Base-by-base conservation (phyloP, 2,797 vertebrate species). In the Cryptoprocta ferox region DNA sequence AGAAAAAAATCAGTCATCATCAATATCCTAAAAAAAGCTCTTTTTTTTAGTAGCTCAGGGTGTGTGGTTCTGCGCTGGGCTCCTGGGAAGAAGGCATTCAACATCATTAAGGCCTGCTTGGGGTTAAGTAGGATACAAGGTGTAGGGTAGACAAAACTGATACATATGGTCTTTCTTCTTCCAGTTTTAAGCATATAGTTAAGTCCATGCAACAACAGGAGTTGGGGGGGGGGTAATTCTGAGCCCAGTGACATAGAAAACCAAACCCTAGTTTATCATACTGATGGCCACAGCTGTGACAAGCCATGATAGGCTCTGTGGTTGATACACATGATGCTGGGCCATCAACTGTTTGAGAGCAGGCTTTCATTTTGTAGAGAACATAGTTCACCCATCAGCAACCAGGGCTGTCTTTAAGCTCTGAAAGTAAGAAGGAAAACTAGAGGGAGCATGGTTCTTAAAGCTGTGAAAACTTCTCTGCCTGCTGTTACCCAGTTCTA, bases 281-380 rank as follows among this genome's bases (percentile, higher is more conserved):
- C 39, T 75, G 18, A 61, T 37, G 32, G 16, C 4, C 37, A 45
- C 16, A 30, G 28, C 42, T 37, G 1, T 66, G 56, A 65, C 8
- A 79, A 56, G 59, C 24, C 59, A 39, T 2, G 13, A 35, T 28
- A 70, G 65, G 70, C 39, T 61, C 2, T 39, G 2, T n/a, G 45
- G 50, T 24, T 37, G 28, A 45, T n/a, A 78, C 66, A 12, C 5
- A 18, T 39, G 18, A 78, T 2, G 0, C 30, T 24, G 78, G 42
- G 12, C 30, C n/a, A 32, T 15, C n/a, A 65, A 66, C 37, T 80
- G 6, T 56, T n/a, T 63, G 81, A 42, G 42, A 70, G 24, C 24
- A 45, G n/a, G 26, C 78, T 96, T 94, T 71, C 18, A n/a, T 83
- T 73, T 93, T 71, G 75, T 73, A 87, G 61, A 48, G 32, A 89